phyloP scores from a whole-genome alignment of 2,888 invertebrate genomes.

The Holacanthella duospinosa region DNA sequence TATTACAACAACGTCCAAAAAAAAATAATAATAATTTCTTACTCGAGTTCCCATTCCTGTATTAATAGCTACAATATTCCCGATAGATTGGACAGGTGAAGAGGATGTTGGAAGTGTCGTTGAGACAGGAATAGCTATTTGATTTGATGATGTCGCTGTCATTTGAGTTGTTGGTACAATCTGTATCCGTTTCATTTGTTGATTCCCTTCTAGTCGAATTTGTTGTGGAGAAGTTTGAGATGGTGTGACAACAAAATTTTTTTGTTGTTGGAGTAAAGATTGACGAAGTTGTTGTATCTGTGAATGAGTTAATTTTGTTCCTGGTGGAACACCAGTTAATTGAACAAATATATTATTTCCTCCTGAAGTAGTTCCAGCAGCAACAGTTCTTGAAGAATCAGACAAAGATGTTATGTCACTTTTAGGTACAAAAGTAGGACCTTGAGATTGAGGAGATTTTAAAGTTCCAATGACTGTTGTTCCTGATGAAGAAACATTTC shows the following conservation, averaged over 20 bases:
- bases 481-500: neutral
- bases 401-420: neutral
- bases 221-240: neutral
- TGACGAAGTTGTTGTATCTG: neutral
- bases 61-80: conserved; percentile 11
- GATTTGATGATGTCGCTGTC: neutral
- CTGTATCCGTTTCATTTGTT: conserved; percentile 1
- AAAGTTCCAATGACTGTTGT: neutral
- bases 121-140: conserved; percentile 4
- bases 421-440: neutral
- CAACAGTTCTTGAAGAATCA: neutral
- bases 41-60: conserved; percentile 6
- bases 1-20: neutral
- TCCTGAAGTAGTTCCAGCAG: neutral
- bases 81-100: neutral
- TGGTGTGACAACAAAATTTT: neutral
- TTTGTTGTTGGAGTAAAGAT: neutral
- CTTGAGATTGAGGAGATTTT: neutral
- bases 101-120: conserved; percentile 11
- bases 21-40: neutral
- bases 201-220: neutral
- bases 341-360: neutral
- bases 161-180: neutral
- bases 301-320: neutral
- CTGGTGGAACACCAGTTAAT: neutral